Percentiles rank a stretch among this genome's conserved stretches.
These are phyloP conservation scores for Sebastes minor DNA, from an alignment of 2,797 vertebrate species.

Conservation along the genomic window DNA sequence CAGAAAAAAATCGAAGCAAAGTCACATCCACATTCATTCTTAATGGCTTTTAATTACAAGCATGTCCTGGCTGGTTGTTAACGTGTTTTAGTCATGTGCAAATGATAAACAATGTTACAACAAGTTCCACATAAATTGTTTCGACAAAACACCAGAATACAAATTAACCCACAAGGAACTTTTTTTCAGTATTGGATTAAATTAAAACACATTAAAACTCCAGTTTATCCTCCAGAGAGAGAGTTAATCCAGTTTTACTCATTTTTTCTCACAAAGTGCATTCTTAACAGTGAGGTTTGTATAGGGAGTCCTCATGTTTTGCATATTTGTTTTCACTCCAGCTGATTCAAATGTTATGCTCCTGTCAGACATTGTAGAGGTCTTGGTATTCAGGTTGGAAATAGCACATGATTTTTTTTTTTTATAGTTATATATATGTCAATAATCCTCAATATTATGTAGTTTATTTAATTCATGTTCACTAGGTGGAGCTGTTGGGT, in stretches of 20 bases:
- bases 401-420: background rate
- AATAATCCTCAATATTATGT: background rate
- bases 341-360: background rate
- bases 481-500: constrained; percentile 62
- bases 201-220: constrained; percentile 43
- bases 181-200: constrained; percentile 19
- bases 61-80: constrained; percentile 29
- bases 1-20: constrained; percentile 9
- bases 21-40: constrained; percentile 19
- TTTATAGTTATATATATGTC: background rate
- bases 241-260: constrained; percentile 55
- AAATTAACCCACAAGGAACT: constrained; percentile 12
- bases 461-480: constrained; percentile 24
- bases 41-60: constrained; percentile 53
- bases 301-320: background rate
- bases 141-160: constrained; percentile 19
- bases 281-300: constrained; percentile 38
- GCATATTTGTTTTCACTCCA: constrained; percentile 3
- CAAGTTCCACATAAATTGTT: constrained; percentile 12
- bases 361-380: background rate
- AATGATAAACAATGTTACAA: constrained; percentile 62
- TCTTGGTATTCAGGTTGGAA: constrained; percentile 7
- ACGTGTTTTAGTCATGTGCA: constrained; percentile 65
- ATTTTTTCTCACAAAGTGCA: constrained; percentile 51
- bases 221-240: constrained; percentile 58